Conservation (phyloP, 2,888 invertebrate genomes). For the Tolmerus cingulatus region DNA sequence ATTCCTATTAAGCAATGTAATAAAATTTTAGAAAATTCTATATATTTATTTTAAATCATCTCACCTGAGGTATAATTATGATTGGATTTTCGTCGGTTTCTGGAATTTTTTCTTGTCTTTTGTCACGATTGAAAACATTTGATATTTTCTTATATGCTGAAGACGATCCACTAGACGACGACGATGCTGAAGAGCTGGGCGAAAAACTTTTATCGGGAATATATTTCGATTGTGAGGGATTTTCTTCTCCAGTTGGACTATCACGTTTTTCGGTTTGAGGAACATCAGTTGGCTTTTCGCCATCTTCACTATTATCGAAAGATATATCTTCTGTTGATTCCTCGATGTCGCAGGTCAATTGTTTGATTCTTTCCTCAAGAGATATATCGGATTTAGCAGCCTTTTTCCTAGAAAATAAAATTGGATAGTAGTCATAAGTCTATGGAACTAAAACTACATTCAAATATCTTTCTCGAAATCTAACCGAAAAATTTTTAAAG, state of each 20-base stretch:
- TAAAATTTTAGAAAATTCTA: no score
- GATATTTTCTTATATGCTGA: conserved; percentile 71
- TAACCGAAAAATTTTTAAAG: no score
- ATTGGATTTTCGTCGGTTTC: conserved; percentile 64
- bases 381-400: conserved; percentile 71
- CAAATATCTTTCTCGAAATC: no score
- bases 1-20: conserved; percentile 55
- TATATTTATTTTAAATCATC: no score
- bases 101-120: conserved; percentile 63
- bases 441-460: no score
- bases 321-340: conserved; percentile 66
- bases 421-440: neutral
- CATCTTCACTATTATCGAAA: conserved; percentile 50
- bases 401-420: conserved; percentile 57
- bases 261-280: conserved; percentile 65
- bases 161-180: conserved; percentile 68
- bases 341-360: conserved; percentile 85
- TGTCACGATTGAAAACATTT: conserved; percentile 63
- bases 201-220: conserved; percentile 70
- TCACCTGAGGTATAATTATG: conserved; percentile 63
- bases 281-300: conserved; percentile 51
- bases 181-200: conserved; percentile 67
- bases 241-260: conserved; percentile 74
- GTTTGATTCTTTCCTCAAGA: conserved; percentile 84
- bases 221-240: conserved; percentile 60